Base-by-base conservation (phyloP, 2,797 vertebrate genomes). In the Acanthis flammea region DNA sequence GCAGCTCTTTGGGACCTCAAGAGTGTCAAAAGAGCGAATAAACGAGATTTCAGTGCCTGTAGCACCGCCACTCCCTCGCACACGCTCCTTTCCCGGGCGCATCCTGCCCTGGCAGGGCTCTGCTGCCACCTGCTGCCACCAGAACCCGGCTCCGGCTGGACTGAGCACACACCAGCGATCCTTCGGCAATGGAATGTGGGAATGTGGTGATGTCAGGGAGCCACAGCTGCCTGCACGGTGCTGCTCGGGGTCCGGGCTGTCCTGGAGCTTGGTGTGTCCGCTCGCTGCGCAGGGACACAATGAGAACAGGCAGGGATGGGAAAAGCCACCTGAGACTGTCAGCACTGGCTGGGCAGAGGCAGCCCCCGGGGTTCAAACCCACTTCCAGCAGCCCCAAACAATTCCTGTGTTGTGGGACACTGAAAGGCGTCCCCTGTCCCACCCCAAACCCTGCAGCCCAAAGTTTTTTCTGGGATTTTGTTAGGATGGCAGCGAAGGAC, bases 51-150 rank as follows among this genome's bases (percentile, higher is more conserved):
- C 47, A 24, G 19, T 1, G 45, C 9, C 67, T 10, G 41, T 2
- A 9, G 55, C 55, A 8, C 28, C 45, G 3, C 41, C 7, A 21
- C 2, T 4, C 24, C 22, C 35, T 50, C 58, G 35, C 50, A 22
- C 61, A 2, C 0, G 11, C 48, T 14, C 12, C 53, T 42, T 14
- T 12, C 12, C 27, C 23, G 8, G 31, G 11, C 28, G 2, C 45
- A 19, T 7, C 66, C 33, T 27, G 45, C 55, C 77, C 39, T 14
- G 60, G 35, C 86, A n/a, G 79, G 50, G 17, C 61, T 73, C 19
- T 89, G 94, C 88, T 88, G 96, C 96, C 93, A 91, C 48, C 96
- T 96, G 94, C 90, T 45, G 95, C 76, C 85, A 12, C 24, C 78
- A 24, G 22, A 12, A 1, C 31, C 3, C 2, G 10, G 23, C 72